These are phyloP conservation scores for Vanacampus margaritifer DNA, from an alignment of 2,113 vertebrate species.

Conservation along the genomic window DNA sequence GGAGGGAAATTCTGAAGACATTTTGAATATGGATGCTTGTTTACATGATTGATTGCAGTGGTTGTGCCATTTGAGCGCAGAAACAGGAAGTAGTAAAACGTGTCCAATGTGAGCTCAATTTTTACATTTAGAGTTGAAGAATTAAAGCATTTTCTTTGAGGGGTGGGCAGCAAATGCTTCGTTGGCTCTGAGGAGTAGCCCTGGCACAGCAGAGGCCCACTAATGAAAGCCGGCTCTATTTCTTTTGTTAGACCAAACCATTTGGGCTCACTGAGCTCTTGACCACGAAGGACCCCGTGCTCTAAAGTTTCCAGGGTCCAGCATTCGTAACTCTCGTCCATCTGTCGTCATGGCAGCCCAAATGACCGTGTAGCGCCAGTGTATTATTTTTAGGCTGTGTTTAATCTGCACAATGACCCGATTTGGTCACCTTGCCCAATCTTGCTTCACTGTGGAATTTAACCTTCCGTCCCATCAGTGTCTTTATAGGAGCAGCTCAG, in stretches of 20 bases:
- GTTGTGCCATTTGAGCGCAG: neutral
- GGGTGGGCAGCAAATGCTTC: neutral
- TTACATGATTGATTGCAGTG: slow-evolving; percentile 2
- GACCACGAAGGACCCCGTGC: slow-evolving; percentile 43
- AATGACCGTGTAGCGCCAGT: slow-evolving; percentile 49
- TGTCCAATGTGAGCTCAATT: neutral
- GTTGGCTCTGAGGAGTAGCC: slow-evolving; percentile 32
- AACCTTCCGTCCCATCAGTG: slow-evolving; percentile 51
- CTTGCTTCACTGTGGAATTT: slow-evolving; percentile 30
- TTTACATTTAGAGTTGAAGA: neutral
- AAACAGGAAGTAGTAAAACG: neutral
- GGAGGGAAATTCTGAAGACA: neutral
- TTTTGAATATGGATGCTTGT: neutral
- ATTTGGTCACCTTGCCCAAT: slow-evolving; percentile 57
- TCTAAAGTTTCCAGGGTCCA: slow-evolving; percentile 37
- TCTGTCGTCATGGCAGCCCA: slow-evolving; percentile 70
- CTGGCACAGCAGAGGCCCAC: slow-evolving; percentile 41
- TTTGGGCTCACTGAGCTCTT: slow-evolving; percentile 56
- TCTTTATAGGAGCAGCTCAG: slow-evolving; percentile 39
- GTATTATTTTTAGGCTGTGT: slow-evolving; percentile 72
- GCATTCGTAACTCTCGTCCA: slow-evolving; percentile 52
- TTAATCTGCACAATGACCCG: slow-evolving; percentile 69
- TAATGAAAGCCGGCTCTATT: slow-evolving; percentile 55
- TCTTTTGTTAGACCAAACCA: slow-evolving; percentile 44
- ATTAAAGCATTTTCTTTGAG: slow-evolving; percentile 30